These are phyloP conservation scores for Aphelocoma californica DNA, from an alignment of 2,797 vertebrate genomes.

Conservation along the genomic window DNA sequence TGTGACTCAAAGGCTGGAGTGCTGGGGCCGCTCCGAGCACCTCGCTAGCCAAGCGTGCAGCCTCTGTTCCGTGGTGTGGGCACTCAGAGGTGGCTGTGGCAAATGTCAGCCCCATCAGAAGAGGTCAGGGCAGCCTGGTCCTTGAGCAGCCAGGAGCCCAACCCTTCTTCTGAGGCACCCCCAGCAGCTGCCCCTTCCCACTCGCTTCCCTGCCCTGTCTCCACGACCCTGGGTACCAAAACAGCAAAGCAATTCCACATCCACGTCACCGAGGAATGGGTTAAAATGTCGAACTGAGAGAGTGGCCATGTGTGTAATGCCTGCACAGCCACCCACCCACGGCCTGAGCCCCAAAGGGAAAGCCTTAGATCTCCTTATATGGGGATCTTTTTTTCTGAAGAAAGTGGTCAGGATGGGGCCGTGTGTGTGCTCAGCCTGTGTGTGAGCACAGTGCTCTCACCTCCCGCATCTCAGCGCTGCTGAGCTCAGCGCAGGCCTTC, in stretches of 20 bases:
- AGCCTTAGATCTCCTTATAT: constrained; percentile 25
- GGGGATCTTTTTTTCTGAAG: constrained; percentile 24
- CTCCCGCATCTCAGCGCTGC: fast-evolving
- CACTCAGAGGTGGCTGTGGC: neutral
- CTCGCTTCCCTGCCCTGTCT: fast-evolving
- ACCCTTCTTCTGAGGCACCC: fast-evolving
- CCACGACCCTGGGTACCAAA: fast-evolving
- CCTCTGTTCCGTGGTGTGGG: neutral
- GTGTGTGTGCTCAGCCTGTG: neutral
- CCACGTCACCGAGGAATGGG: neutral
- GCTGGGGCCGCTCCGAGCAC: neutral
- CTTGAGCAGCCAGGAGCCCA: neutral
- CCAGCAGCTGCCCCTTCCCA: neutral
- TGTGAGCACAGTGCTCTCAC: neutral
- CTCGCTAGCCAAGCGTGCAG: fast-evolving
- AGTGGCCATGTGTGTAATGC: neutral
- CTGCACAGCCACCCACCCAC: constrained; percentile 19
- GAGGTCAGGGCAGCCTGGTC: neutral
- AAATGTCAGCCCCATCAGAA: neutral
- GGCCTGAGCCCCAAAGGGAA: neutral
- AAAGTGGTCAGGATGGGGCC: neutral
- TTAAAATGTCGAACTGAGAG: neutral
- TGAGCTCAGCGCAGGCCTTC: fast-evolving
- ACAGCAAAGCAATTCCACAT: neutral
- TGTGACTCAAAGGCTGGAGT: neutral